Percentiles rank a stretch among this genome's conserved stretches.
Conservation (phyloP, 2,797 vertebrate species). For the Hirundo rustica region DNA sequence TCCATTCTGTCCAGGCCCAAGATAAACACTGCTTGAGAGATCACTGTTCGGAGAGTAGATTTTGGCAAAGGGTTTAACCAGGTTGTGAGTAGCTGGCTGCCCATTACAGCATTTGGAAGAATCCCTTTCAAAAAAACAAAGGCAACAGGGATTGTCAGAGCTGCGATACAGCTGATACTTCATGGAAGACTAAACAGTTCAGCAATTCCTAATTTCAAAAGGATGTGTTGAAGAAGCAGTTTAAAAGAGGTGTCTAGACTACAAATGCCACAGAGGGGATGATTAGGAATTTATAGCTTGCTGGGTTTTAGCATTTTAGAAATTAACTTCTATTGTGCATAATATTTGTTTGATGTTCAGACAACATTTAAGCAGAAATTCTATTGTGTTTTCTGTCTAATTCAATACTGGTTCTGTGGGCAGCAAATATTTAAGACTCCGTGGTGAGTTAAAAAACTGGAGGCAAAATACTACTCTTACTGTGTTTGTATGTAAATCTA, state of each 20-base stretch:
- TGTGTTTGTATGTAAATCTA: not conserved
- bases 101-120: not conserved
- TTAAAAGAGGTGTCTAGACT: not conserved
- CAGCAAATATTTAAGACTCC: not conserved
- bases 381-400: not conserved
- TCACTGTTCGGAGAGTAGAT: not conserved
- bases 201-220: not conserved
- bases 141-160: not conserved
- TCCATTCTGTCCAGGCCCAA: not conserved
- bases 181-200: not conserved
- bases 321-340: not conserved
- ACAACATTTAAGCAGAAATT: not conserved
- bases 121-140: not conserved
- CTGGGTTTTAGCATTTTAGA: not conserved
- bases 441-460: not conserved
- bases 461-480: not conserved
- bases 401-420: not conserved
- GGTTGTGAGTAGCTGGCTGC: accelerated
- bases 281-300: not conserved
- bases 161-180: not conserved
- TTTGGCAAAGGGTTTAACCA: not conserved
- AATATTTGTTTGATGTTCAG: not conserved
- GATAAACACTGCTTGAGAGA: too few species aligned
- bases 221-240: not conserved
- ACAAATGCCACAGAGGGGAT: not conserved